Percentiles rank a stretch among this genome's conserved stretches.
phyloP scores from a whole-genome alignment of 1,140 invertebrate species.

The Cydia pomonella region DNA sequence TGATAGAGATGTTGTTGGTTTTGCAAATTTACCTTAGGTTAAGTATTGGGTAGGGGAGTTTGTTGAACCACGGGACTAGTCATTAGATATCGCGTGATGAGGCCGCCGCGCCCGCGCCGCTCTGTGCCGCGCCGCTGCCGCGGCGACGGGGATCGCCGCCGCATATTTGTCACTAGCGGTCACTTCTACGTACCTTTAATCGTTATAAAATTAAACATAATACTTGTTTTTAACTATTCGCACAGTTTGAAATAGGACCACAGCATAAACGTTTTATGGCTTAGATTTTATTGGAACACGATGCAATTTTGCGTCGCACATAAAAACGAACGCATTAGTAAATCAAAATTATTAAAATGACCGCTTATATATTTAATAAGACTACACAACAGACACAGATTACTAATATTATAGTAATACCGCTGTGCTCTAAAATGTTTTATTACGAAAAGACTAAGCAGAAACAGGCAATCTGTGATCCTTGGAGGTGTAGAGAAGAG shows the following conservation, averaged over 20 bases:
- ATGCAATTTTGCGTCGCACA: neutral
- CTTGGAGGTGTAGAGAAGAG: conserved; percentile 70
- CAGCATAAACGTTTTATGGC: conserved; percentile 20
- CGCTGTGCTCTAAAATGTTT: neutral
- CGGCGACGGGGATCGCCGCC: conserved; percentile 48
- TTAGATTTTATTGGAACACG: neutral
- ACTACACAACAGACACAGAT: neutral
- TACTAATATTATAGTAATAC: neutral
- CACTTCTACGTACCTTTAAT: conserved; percentile 27
- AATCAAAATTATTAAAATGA: neutral
- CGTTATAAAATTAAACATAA: conserved; percentile 28
- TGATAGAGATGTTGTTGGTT: conserved; percentile 40
- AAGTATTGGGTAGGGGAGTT: conserved; percentile 71
- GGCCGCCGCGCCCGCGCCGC: conserved; percentile 54
- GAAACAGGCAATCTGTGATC: conserved; percentile 47
- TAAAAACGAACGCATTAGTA: neutral
- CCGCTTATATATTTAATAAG: neutral
- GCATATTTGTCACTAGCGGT: conserved; percentile 39
- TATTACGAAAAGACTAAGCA: neutral
- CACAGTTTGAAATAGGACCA: conserved; percentile 31
- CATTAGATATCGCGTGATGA: conserved; percentile 73
- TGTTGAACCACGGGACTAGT: conserved; percentile 76
- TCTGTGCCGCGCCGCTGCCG: conserved; percentile 6
- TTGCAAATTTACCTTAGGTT: conserved; percentile 64
- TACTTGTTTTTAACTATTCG: conserved; percentile 19